Conservation (phyloP, 2,888 invertebrate genomes). For the Cenopis cana region DNA sequence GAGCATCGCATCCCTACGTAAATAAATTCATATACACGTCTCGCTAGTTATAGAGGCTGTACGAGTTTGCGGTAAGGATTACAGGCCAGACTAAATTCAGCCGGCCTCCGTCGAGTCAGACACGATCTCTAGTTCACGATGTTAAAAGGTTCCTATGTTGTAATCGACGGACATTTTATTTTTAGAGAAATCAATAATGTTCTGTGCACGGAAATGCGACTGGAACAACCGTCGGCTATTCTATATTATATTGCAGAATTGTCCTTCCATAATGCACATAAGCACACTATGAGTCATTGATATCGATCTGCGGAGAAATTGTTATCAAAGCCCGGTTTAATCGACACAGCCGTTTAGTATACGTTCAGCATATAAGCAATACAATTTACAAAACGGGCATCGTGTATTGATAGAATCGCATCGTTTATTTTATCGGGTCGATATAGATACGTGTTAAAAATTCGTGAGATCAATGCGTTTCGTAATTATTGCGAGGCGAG, state of each 20-base stretch:
- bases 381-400: conserved; percentile 15
- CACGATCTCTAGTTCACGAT: conserved; percentile 24
- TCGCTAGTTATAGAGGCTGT: conserved; percentile 63
- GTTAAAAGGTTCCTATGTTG: conserved; percentile 28
- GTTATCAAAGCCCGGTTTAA: conserved; percentile 55
- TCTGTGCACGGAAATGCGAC: conserved; percentile 32
- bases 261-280: conserved; percentile 48
- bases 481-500: conserved; percentile 41
- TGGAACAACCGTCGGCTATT: conserved; percentile 1
- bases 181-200: conserved; percentile 57
- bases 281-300: conserved; percentile 61
- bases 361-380: conserved; percentile 5
- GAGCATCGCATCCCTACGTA: conserved; percentile 64
- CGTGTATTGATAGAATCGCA: conserved; percentile 12
- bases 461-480: conserved; percentile 42
- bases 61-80: conserved; percentile 44
- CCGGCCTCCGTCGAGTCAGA: conserved; percentile 27
- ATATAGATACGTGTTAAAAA: conserved; percentile 32
- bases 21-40: conserved; percentile 68
- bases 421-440: conserved; percentile 30
- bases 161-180: conserved; percentile 31
- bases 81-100: conserved; percentile 43
- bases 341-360: conserved; percentile 41
- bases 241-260: conserved; percentile 9
- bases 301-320: conserved; percentile 60